Conservation (phyloP, 2,797 vertebrate species). For the Rhinatrema bivittatum region DNA sequence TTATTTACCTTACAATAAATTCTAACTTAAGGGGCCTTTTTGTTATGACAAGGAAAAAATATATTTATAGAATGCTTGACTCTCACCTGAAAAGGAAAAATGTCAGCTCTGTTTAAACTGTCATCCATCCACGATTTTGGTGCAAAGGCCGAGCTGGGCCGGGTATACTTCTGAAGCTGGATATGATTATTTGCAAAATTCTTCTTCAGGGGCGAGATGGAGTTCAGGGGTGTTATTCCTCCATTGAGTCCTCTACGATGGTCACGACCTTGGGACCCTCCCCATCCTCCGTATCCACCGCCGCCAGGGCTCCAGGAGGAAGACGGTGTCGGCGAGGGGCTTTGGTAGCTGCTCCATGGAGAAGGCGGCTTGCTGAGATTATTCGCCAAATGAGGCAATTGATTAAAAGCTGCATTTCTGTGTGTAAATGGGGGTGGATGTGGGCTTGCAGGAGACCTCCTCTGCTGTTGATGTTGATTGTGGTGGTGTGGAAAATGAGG, state of each 20-base stretch:
- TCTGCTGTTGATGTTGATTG: conserved; percentile 89
- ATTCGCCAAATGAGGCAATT: conserved; percentile 88
- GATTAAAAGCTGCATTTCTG: conserved; percentile 90
- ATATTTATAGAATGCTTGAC: too few species aligned
- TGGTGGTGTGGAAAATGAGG: conserved; percentile 95
- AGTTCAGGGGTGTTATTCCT: conserved; percentile 88
- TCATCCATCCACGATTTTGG: conserved; percentile 97
- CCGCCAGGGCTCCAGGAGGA: conserved; percentile 93
- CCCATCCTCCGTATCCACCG: conserved; percentile 90
- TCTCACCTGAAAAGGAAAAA: conserved; percentile 96
- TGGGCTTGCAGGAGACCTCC: conserved; percentile 90
- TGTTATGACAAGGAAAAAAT: too few species aligned
- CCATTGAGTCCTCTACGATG: conserved; percentile 88
- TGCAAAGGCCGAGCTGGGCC: conserved; percentile 88
- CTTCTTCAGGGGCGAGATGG: conserved; percentile 96
- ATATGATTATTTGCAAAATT: conserved; percentile 96
- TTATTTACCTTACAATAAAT: too few species aligned
- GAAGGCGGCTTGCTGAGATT: conserved; percentile 92
- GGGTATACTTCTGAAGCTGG: conserved; percentile 90
- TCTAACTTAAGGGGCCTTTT: too few species aligned
- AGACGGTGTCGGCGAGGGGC: conserved; percentile 86
- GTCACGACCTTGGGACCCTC: conserved; percentile 89
- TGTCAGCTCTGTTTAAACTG: conserved; percentile 82
- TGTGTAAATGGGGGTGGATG: conserved; percentile 88
- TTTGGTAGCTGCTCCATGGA: conserved; percentile 97